A percentile compares a stretch with the other conserved stretches of the same genome.
These are phyloP conservation scores for Pangasius krempfi DNA, from an alignment of 2,797 vertebrate species.

Conservation along the genomic window DNA sequence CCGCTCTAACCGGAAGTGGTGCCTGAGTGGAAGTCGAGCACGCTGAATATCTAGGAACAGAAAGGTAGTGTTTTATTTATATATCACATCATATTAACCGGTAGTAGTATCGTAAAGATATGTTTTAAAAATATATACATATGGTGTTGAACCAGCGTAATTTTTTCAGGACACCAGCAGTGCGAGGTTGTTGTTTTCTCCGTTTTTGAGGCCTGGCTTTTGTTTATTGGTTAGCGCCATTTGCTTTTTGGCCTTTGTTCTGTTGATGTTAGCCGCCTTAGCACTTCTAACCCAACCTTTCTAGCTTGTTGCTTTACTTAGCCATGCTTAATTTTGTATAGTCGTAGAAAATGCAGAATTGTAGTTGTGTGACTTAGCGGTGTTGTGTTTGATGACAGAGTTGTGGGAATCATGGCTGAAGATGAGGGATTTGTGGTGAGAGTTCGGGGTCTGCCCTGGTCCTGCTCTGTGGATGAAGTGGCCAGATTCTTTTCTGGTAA, in stretches of 20 bases:
- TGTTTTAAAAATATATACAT: too few species aligned
- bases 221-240: slow-evolving; percentile 26
- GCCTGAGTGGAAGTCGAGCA: slow-evolving; percentile 24
- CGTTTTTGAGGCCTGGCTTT: slow-evolving; percentile 11
- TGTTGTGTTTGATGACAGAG: slow-evolving; percentile 10
- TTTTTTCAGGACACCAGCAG: neutral
- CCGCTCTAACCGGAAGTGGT: slow-evolving; percentile 18
- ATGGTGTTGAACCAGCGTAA: neutral
- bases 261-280: neutral
- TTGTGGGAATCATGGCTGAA: slow-evolving; percentile 58
- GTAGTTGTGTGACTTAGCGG: neutral
- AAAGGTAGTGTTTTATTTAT: neutral
- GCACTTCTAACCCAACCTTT: neutral
- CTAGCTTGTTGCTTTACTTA: neutral
- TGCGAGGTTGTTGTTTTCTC: too few species aligned
- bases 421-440: slow-evolving; percentile 87
- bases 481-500: slow-evolving; percentile 83
- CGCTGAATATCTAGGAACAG: neutral
- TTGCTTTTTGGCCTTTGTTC: slow-evolving; percentile 42
- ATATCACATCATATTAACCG: neutral
- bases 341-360: neutral
- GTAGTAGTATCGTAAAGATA: neutral
- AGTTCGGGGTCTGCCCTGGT: slow-evolving; percentile 87
- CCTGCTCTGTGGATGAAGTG: slow-evolving; percentile 85
- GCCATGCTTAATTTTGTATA: too few species aligned